Base-by-base conservation (phyloP, 2,113 vertebrate genomes). In the Pelecanus crispus region DNA sequence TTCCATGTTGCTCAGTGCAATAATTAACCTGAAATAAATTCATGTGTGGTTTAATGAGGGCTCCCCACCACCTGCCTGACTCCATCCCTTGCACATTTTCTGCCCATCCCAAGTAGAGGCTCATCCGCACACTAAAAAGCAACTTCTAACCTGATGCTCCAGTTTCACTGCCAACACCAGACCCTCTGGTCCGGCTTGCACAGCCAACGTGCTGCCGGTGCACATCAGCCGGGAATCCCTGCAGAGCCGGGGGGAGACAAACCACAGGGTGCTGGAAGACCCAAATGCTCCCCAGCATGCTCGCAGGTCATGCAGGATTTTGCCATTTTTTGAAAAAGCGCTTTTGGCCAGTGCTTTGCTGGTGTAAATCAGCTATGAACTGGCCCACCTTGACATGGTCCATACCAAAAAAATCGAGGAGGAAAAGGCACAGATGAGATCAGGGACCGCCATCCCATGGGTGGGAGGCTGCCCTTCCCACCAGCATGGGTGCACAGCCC, bases 61-160 rank as follows among this genome's bases (percentile, higher is more conserved):
- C 9, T 18, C 5, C 20, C 44, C 18, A 7, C 36, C 22, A 14
- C n/a, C 22, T 1, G 1, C 50, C 22, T 1, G 0, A 25, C 22
- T 82, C 32, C 38, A 47, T 47, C 38, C 28, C 34, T 53, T 62
- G 15, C 10, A 10, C 2, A 0, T 29, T 77, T 63, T 52, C 67
- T 56, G 29, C 9, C 71, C 19, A 21, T 40, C 40, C 59, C 25
- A 19, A 31, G 40, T 2, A 56, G 36, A 68, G 9, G 18, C 18
- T 81, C 2, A 1, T 53, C 31, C 0, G 0, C 49, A 66, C 7
- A 4, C 25, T 56, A 18, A 65, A 65, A 74, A 40, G 6, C 13
- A 31, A 6, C 36, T 80, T 47, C 52, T 24, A 72, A 34, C 36
- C 14, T 10, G 17, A 55, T 50, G 10, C 29, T 75, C 61, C 0